Evolutionary conservation across 2,888 invertebrate species (phyloP).

Genomic region (Hemithea aestivaria): DNA sequence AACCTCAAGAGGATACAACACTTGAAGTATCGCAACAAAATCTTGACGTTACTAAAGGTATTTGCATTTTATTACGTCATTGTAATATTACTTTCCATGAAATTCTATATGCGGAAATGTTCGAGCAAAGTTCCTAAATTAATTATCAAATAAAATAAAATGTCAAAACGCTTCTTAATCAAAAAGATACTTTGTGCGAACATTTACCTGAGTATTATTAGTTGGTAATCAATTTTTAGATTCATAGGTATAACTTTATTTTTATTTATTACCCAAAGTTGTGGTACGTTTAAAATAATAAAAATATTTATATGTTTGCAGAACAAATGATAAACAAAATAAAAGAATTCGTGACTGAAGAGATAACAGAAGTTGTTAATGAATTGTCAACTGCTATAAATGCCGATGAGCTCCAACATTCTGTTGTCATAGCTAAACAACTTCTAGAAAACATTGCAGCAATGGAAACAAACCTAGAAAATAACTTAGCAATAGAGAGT

Average conservation of each 20-base stretch:
- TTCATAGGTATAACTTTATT: no score
- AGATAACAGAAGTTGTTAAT: slow-evolving; percentile 32
- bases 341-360: slow-evolving; percentile 41
- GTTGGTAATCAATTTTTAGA: no score
- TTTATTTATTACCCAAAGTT: no score
- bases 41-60: slow-evolving; percentile 7
- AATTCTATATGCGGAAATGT: no score
- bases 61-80: background rate
- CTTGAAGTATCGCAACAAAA: background rate
- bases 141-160: no score
- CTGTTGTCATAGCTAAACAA: slow-evolving; percentile 38
- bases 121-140: no score
- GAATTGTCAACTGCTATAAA: slow-evolving; percentile 31
- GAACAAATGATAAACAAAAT: slow-evolving; percentile 40
- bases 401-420: slow-evolving; percentile 32
- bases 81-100: no score
- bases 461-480: slow-evolving; percentile 25
- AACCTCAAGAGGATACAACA: no score
- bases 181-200: no score
- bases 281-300: background rate
- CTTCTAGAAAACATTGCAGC: slow-evolving; percentile 34
- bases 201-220: no score
- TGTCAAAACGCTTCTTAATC: no score
- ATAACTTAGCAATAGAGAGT: slow-evolving; percentile 23
- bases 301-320: slow-evolving; percentile 25